phyloP scores from a whole-genome alignment of 2,113 vertebrate species.

The Saimiri boliviensis region DNA sequence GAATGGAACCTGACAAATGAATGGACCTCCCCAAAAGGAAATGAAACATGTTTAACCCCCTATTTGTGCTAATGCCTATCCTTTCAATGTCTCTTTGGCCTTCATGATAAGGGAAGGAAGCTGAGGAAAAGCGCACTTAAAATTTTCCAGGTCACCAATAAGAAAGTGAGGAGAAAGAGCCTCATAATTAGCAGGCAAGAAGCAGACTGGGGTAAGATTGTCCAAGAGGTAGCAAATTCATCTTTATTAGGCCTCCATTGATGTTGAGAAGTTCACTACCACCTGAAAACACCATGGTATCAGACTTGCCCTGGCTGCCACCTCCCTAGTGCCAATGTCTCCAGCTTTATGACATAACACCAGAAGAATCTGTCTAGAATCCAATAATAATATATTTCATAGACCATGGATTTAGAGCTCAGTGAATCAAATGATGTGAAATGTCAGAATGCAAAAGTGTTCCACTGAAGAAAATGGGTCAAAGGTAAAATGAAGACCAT shows the following conservation, averaged over 20 bases:
- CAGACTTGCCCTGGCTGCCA: not conserved
- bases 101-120: not conserved
- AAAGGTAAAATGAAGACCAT: conserved; percentile 8
- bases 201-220: not conserved
- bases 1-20: not conserved
- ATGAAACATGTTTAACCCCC: not conserved
- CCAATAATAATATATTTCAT: conserved; percentile 31
- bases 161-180: not conserved
- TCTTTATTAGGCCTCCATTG: not conserved
- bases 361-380: conserved; percentile 6
- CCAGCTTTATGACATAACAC: not conserved
- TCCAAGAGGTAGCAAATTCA: not conserved
- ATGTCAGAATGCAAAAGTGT: not conserved
- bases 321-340: not conserved
- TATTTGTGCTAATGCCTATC: not conserved
- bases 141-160: not conserved
- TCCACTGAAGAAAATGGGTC: not conserved
- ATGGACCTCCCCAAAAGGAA: not conserved
- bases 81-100: not conserved
- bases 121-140: not conserved
- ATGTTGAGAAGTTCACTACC: not conserved
- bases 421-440: not conserved
- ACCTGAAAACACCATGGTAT: not conserved
- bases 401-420: not conserved
- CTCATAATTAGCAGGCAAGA: not conserved